Evolutionary conservation across 1,140 invertebrate species (phyloP), one percentile per base, ranked within the genome.

Genomic region (Caerostris extrusa): DNA sequence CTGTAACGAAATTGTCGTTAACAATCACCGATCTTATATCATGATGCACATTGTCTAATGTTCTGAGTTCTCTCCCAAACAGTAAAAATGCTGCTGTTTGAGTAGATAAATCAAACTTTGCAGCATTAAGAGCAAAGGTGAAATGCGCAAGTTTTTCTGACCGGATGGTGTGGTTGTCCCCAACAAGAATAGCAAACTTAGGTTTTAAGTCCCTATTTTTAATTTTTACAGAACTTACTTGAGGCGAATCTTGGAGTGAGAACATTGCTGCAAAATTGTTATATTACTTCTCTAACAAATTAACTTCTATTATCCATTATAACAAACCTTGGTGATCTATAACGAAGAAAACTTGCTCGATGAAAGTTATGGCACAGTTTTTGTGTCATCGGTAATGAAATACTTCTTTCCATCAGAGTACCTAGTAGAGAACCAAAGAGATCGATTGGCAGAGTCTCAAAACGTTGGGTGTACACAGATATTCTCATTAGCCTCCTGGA

Each of bases 281-380:
- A n/a, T n/a, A n/a, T n/a, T n/a, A 93, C 71, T 0, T 7, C 71
- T 55, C 53, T 86, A 50, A 87, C 19, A 81, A 94, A 94, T 89
- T 94, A 91, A 3, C 7, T 34, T 3, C 94, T 82, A 55, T 94
- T 94, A 34, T 93, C 83, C 7, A 34, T 71, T 8, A 94, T 92
- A 7, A 92, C 3, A 56, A 17, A 0, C 7, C 64, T 8, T 8
- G 94, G 83, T 53, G 83, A n/a, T 8, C 94, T 90, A 93, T 93
- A 94, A 7, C 83, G 1, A 34, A 34, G 34, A 34, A 34, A 34
- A 34, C 34, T 34, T 34, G 34, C 34, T 34, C 34, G 34, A 34
- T 61, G 10, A 94, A 55, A 10, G 8, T 56, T 61, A 58, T 94
- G 1, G 93, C 19, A 81, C 55, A 81, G 10, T 60, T 71, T 82